These are phyloP conservation scores for Sinocyclocheilus grahami DNA, from an alignment of 2,113 vertebrate species.

Conservation along the genomic window DNA sequence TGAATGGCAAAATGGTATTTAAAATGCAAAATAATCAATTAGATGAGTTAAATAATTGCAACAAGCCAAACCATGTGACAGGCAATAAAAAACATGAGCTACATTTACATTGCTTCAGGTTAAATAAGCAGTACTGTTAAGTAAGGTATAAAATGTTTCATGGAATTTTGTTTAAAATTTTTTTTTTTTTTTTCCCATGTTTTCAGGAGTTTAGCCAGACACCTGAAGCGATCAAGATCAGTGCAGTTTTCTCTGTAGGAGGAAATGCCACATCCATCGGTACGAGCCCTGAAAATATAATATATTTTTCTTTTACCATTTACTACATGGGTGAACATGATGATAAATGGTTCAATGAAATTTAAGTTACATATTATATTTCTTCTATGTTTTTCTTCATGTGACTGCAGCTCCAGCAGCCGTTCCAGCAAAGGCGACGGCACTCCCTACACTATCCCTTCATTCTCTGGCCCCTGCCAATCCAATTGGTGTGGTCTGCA, in stretches of 20 bases:
- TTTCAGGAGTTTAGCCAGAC: slow-evolving; percentile 48
- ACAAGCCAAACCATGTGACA: too few species aligned
- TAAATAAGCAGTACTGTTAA: neutral
- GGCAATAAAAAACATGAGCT: too few species aligned
- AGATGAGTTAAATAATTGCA: neutral
- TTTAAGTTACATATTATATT: neutral
- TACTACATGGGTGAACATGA: neutral
- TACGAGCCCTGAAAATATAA: slow-evolving; percentile 67
- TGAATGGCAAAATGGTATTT: neutral
- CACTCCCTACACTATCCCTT: slow-evolving; percentile 67
- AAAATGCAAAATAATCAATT: neutral
- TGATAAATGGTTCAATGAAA: neutral
- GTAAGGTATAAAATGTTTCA: neutral
- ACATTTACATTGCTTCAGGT: too few species aligned
- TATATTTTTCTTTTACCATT: neutral
- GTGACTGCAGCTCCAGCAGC: neutral
- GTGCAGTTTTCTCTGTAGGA: slow-evolving; percentile 91
- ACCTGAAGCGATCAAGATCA: slow-evolving; percentile 89
- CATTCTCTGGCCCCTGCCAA: slow-evolving; percentile 74
- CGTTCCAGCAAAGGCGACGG: slow-evolving; percentile 29
- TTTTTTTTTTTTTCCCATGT: neutral
- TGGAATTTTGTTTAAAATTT: neutral
- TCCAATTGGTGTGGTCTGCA: slow-evolving; percentile 85
- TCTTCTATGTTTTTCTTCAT: neutral
- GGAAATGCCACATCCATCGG: slow-evolving; percentile 70